A percentile compares a stretch with the other conserved stretches of the same genome.
These are phyloP conservation scores for Tetragonula clypearis DNA, from an alignment of 1,140 invertebrate species.

Conservation along the genomic window DNA sequence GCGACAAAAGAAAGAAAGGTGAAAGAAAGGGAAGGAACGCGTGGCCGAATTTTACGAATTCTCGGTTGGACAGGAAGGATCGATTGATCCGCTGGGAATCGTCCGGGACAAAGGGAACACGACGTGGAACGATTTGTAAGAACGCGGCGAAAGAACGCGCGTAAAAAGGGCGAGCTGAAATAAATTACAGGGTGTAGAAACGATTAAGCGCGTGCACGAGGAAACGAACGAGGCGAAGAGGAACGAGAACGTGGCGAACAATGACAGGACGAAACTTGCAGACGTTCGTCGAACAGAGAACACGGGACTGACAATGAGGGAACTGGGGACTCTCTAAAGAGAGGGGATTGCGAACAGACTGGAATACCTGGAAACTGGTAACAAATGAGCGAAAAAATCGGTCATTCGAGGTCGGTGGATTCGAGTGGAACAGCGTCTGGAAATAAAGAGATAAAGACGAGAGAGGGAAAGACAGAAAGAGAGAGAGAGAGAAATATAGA, in stretches of 20 bases:
- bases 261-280: not conserved
- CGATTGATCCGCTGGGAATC: not conserved
- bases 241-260: not conserved
- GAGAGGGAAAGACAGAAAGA: too few species aligned
- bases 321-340: not conserved
- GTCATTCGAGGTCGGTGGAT: not conserved
- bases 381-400: slow-evolving; percentile 30
- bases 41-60: slow-evolving; percentile 22
- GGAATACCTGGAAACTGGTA: not conserved
- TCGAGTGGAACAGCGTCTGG: not conserved
- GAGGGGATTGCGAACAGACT: not conserved
- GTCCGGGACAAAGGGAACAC: not conserved
- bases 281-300: not conserved
- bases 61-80: not conserved
- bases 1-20: too few species aligned
- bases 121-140: not conserved
- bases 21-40: not conserved
- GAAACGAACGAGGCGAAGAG: not conserved
- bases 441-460: slow-evolving; percentile 4
- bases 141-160: not conserved
- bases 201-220: slow-evolving; percentile 1
- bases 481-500: too few species aligned
- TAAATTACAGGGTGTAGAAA: slow-evolving; percentile 30
- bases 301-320: not conserved
- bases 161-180: not conserved